Evolutionary conservation across 1,140 invertebrate species (phyloP), one percentile per base, ranked within the genome.

Genomic region (Amphibalanus amphitrite): DNA sequence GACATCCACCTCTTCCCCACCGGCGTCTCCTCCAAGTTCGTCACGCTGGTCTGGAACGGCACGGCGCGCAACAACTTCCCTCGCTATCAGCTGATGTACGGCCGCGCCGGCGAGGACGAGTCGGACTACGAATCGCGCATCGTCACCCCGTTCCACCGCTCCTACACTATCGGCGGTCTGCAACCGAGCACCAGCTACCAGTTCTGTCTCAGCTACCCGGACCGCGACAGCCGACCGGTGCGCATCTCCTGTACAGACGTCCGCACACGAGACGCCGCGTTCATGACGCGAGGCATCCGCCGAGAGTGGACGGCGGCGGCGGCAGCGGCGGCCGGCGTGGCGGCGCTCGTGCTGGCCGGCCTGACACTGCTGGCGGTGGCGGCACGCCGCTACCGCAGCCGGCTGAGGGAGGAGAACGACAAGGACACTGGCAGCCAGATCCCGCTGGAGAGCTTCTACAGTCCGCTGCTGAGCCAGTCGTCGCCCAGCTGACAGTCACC

Each of bases 1-100:
- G 76, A 79, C 29, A 75, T 82, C 8, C 73, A 77, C 23, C 71
- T 82, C 25, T 74, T 79, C 71, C 74, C 77, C 3, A 72, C 76
- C 3, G 74, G 74, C 15, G 75, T 79, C 3, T 74, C 80, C 1
- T 76, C 77, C 67, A 79, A 78, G 71, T 80, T 78, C 73, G 78
- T 82, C 29, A 80, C 81, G 0, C 74, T 82, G 15, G 76, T 80
- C 8, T 81, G 79, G 79, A 80, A 79, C 69, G 82, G 81, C 10
- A 80, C 78, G 28, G 79, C 77, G 38, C 75, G 78, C 10, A 76
- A 76, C 29, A 73, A 76, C 70, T 77, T 78, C 67, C 76, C 77
- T 26, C 75, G 80, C 69, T 82, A 80, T 70, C 76, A 79, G 59
- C 76, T 82, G 26, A 74, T 78, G 25, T 81, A 81, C 71, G 72